These are phyloP conservation scores for Prolemur simus DNA, from an alignment of 2,113 vertebrate genomes.

Conservation along the genomic window DNA sequence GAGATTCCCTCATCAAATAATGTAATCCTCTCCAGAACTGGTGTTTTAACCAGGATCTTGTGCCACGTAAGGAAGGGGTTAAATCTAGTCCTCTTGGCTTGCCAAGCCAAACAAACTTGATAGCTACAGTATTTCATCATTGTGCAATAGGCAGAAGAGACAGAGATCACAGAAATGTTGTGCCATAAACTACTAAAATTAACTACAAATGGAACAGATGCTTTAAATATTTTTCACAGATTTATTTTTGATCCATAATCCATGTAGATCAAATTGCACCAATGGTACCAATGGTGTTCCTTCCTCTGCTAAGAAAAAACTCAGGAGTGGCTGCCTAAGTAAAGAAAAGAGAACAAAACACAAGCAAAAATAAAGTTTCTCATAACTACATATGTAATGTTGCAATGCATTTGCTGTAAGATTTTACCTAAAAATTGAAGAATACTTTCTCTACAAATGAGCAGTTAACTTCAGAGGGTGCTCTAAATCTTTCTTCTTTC, in stretches of 20 bases:
- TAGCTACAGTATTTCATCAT: conserved; percentile 6
- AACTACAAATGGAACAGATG: conserved; percentile 48
- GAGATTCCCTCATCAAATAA: conserved; percentile 4
- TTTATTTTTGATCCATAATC: conserved; percentile 32
- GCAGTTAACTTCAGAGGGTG: background rate
- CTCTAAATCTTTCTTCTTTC: background rate
- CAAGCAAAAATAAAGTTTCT: background rate
- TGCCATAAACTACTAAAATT: conserved; percentile 44
- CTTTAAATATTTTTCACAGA: conserved; percentile 1
- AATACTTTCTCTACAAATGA: background rate
- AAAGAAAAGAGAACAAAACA: background rate
- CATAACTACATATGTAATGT: background rate
- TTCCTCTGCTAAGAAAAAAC: conserved; percentile 29
- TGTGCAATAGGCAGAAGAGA: background rate
- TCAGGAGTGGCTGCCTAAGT: background rate
- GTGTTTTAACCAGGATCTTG: background rate
- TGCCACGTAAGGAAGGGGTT: conserved; percentile 38
- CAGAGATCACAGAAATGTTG: background rate
- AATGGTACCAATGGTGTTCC: background rate
- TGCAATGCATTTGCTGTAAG: background rate
- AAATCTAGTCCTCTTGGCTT: background rate
- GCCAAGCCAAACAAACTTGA: background rate
- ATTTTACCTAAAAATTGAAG: background rate
- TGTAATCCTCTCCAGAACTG: background rate
- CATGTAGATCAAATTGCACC: conserved; percentile 10